These are phyloP conservation scores for Notodonta dromedarius DNA, from an alignment of 2,888 invertebrate genomes.

Conservation along the genomic window DNA sequence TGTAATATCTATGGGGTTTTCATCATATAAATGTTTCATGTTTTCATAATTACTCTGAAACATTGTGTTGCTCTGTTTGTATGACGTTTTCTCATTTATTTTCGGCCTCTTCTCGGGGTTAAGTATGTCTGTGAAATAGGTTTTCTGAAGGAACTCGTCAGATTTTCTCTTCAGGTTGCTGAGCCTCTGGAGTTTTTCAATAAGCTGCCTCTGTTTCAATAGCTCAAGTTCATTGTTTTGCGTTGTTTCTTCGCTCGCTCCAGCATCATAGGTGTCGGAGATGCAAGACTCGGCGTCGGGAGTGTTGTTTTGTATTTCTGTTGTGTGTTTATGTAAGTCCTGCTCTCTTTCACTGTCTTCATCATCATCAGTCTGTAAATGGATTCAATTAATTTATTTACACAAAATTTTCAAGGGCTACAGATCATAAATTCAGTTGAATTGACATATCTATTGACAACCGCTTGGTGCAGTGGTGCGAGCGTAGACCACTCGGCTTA, in stretches of 20 bases:
- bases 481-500: too few relatives aligned
- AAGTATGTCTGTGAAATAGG: constrained; percentile 67
- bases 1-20: constrained; percentile 66
- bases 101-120: constrained; percentile 74
- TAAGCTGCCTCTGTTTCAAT: constrained; percentile 71
- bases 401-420: too few relatives aligned
- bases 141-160: constrained; percentile 74
- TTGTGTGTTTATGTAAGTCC: constrained; percentile 62
- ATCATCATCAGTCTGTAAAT: constrained; percentile 73
- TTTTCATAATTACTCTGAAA: constrained; percentile 63
- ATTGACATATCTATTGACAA: too few relatives aligned
- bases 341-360: constrained; percentile 66
- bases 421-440: too few relatives aligned
- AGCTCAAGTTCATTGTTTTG: constrained; percentile 64
- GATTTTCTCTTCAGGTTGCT: constrained; percentile 78
- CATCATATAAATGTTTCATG: constrained; percentile 68
- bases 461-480: too few relatives aligned
- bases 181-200: constrained; percentile 75
- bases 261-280: constrained; percentile 62
- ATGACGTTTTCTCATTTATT: constrained; percentile 64
- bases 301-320: constrained; percentile 58
- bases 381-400: neutral
- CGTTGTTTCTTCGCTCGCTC: constrained; percentile 53
- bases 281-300: constrained; percentile 63
- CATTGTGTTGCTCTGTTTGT: constrained; percentile 58